Base-by-base conservation (phyloP, 2,888 invertebrate genomes). In the Cenopis cana region DNA sequence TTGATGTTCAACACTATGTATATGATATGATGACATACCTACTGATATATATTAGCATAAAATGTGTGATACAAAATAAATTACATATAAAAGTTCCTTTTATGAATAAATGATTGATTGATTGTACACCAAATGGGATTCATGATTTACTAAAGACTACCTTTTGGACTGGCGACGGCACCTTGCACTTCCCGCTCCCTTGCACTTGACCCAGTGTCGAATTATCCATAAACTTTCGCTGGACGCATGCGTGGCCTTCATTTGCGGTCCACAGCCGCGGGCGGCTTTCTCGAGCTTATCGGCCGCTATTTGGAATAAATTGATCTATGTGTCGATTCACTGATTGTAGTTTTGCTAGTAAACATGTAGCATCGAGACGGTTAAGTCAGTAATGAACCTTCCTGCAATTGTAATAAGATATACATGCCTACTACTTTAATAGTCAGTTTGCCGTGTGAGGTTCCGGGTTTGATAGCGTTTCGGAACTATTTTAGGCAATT, bases 211-310 rank as follows among this genome's bases (percentile, higher is more conserved):
- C 85, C 83, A 49, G 59, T 70, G 79, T 79, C 82, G 85, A 89
- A 89, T 88, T 86, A 87, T 79, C 77, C 76, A 85, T 86, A 81
- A 85, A 91, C 91, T 91, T 91, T 91, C 91, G 89, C 91, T 88
- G 85, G 78, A 74, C 76, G 78, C 75, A 82, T 81, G 81, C 80
- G 76, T 85, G 90, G 85, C 89, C 90, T 89, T 89, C 89, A 85
- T 84, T 77, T 75, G 56, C 54, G 74, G 74, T 46, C 88, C 77
- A 87, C 76, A 84, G 85, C 89, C 87, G 69, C 77, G 74, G 85
- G 88, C 87, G 73, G 86, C 90, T 90, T 90, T 90, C 90, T 69
- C 76, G 73, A 79, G 75, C 64, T 72, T 73, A 77, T 79, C 75
- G 73, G 18, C 57, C 20, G 50, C 29, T 50, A 62, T 52, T 62